Evolutionary conservation across 1,140 invertebrate genomes (phyloP), one percentile per base, ranked within the genome.

Genomic region (Delia radicum): DNA sequence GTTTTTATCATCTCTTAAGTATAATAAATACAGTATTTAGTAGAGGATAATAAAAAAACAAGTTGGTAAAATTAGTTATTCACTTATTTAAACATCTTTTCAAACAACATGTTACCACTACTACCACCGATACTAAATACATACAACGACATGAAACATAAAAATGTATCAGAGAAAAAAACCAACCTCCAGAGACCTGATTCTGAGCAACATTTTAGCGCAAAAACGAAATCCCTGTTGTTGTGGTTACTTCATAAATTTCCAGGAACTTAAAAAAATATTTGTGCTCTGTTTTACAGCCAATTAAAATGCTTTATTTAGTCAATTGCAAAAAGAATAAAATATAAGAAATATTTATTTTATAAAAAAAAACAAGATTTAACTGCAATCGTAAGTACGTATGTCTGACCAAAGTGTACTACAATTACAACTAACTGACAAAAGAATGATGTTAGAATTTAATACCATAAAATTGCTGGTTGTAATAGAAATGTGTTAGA

Each of bases 291-390:
- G 65, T 69, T 69, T 69, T 69, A 69, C 65, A 69, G 65, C 65
- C 65, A 69, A 69, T 69, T 69, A 69, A 69, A 69, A 69, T 69
- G 65, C 65, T 69, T 69, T 69, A 69, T 69, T 69, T 69, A 69
- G 65, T 69, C 65, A 69, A 69, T 26, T 33, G 29, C 21, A n/a
- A 21, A 21, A 69, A 69, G 65, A 37, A 69, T 65, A 13, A 65
- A 65, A 65, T 65, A 29, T 12, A 65, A 42, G 12, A 42, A 42
- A 42, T 55, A 55, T 55, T 55, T 55, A 55, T 55, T 55, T 55
- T 1, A 10, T 55, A 55, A 42, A 42, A 42, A 1, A 2, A 5
- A 42, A 42, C 4, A 3, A 10, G 37, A 42, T 15, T 10, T 42
- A 33, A 10, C 31, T 10, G 12, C 1, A 15, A 42, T 2, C 37